These are phyloP conservation scores for Smittia sp. DNA, from an alignment of 2,888 invertebrate species.

Conservation along the genomic window DNA sequence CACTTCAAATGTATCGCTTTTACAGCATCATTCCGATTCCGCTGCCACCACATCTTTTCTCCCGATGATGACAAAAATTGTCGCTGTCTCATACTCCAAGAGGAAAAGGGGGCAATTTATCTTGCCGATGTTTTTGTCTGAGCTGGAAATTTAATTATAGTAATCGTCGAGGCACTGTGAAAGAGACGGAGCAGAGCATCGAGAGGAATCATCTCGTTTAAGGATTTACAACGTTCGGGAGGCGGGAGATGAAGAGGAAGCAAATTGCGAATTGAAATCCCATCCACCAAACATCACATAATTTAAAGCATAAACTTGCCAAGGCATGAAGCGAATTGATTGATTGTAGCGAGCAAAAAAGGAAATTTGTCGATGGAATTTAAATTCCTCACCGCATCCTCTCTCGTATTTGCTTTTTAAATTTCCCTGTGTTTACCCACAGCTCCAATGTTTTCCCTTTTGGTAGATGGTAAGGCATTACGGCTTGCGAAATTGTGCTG, in stretches of 20 bases:
- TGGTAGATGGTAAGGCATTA: neutral
- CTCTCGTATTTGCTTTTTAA: conserved; percentile 4
- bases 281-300: conserved; percentile 7
- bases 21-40: neutral
- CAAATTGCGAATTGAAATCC: neutral
- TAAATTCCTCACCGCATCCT: neutral
- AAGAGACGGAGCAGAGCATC: neutral
- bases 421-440: neutral
- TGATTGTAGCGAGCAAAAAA: conserved; percentile 22
- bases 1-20: neutral
- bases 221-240: neutral
- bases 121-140: conserved; percentile 4
- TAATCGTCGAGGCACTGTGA: neutral
- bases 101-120: conserved; percentile 8
- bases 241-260: neutral
- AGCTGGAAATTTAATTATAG: conserved; percentile 18
- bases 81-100: neutral
- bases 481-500: neutral
- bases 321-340: conserved; percentile 28
- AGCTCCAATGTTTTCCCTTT: neutral
- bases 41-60: neutral
- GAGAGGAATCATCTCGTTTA: conserved; percentile 11
- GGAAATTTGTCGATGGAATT: neutral
- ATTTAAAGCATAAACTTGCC: conserved; percentile 21
- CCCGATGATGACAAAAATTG: neutral